Conservation (phyloP, 2,888 invertebrate species). For the Ichneumon xanthorius region DNA sequence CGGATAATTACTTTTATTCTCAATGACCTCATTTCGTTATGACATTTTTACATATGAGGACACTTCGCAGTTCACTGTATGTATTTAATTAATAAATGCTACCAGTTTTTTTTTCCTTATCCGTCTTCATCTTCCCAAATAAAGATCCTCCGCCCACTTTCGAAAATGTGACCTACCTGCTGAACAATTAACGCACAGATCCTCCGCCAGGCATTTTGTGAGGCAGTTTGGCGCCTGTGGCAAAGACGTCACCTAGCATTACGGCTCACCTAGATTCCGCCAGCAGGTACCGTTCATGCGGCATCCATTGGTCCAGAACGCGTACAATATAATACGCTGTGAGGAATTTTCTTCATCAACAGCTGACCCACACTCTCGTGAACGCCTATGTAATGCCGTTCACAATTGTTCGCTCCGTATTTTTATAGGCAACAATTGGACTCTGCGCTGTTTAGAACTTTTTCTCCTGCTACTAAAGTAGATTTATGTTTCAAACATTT, state of each 20-base stretch:
- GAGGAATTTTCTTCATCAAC: slow-evolving; percentile 3
- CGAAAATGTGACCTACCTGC: slow-evolving; percentile 53
- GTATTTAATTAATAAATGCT: not conserved
- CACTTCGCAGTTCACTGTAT: not conserved
- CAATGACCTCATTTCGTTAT: too few species aligned
- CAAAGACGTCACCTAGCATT: slow-evolving; percentile 15
- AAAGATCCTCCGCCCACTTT: slow-evolving; percentile 36
- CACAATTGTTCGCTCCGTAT: slow-evolving; percentile 2
- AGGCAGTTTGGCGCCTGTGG: slow-evolving; percentile 24
- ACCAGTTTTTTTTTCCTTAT: not conserved
- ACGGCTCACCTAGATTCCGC: slow-evolving; percentile 62
- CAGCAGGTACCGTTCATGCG: slow-evolving; percentile 60
- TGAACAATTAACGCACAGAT: slow-evolving; percentile 56
- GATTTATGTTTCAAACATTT: not conserved
- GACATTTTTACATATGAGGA: too few species aligned
- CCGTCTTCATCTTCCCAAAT: not conserved
- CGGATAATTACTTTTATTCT: too few species aligned
- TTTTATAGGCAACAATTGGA: not conserved
- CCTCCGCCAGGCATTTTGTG: slow-evolving; percentile 3
- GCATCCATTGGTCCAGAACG: slow-evolving; percentile 31
- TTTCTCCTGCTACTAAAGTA: not conserved
- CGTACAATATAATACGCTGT: not conserved
- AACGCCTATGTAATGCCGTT: not conserved
- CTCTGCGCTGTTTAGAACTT: not conserved
- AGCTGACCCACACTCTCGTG: not conserved